A percentile compares a stretch with the other conserved stretches of the same genome.
These are phyloP conservation scores for Xenentodon cancila DNA, from an alignment of 2,797 vertebrate species.

Conservation along the genomic window DNA sequence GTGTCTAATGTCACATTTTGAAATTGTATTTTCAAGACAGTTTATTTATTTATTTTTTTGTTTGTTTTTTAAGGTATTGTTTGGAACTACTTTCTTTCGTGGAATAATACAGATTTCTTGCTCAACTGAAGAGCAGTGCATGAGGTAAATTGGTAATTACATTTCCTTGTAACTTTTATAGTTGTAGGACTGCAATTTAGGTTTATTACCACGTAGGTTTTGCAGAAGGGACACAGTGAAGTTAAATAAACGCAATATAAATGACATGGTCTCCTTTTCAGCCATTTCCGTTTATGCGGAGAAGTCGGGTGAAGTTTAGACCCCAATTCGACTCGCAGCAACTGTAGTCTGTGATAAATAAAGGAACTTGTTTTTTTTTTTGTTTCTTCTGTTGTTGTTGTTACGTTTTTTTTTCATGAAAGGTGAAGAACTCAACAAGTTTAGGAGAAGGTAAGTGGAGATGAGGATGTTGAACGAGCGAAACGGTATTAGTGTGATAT, in stretches of 20 bases:
- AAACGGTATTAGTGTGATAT: conserved; percentile 70
- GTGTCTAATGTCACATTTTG: not conserved
- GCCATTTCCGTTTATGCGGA: conserved; percentile 6
- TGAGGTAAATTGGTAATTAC: too few relatives aligned
- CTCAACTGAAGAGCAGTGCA: not conserved
- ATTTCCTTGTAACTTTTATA: not conserved
- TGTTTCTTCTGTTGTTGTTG: conserved; percentile 18
- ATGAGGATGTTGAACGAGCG: conserved; percentile 58
- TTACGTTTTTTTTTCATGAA: conserved; percentile 42
- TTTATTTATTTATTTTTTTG: too few relatives aligned
- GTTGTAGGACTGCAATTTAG: not conserved
- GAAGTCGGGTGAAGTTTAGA: conserved; percentile 29
- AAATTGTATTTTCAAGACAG: not conserved
- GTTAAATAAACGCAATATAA: not conserved
- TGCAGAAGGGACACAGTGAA: not conserved
- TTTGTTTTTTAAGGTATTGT: not conserved
- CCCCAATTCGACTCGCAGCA: conserved; percentile 19
- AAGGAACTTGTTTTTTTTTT: conserved; percentile 35
- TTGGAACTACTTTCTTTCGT: not conserved
- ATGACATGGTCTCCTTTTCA: too few relatives aligned
- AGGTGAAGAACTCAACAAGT: conserved; percentile 69
- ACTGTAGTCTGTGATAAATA: conserved; percentile 43
- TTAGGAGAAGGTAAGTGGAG: conserved; percentile 60
- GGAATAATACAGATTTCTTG: not conserved
- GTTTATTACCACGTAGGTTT: too few relatives aligned